phyloP scores from a whole-genome alignment of 2,888 invertebrate species.

The Nemapogon koenigi region DNA sequence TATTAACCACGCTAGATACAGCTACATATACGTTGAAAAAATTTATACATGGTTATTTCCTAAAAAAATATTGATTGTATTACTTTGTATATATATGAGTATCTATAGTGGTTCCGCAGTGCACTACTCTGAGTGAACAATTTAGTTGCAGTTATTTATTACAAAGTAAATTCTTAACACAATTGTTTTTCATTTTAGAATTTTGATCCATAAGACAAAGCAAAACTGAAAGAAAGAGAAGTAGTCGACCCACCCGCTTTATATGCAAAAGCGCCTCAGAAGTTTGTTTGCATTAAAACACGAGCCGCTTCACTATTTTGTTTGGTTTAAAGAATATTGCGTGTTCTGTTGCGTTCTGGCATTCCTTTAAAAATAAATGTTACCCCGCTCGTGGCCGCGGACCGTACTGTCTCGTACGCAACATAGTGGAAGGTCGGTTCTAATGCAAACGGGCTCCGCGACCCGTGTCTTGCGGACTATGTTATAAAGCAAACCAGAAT shows the following conservation, averaged over 20 bases:
- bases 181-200: constrained; percentile 19
- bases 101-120: constrained; percentile 5
- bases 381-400: neutral
- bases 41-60: neutral
- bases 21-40: neutral
- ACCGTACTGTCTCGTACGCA: neutral
- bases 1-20: constrained; percentile 52
- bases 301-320: constrained; percentile 65
- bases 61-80: neutral
- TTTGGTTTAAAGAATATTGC: constrained; percentile 60
- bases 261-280: constrained; percentile 65
- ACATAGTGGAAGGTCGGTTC: constrained; percentile 49
- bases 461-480: constrained; percentile 34
- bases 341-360: constrained; percentile 64
- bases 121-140: neutral
- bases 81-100: neutral
- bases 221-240: constrained; percentile 55
- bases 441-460: constrained; percentile 61
- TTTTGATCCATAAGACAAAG: constrained; percentile 53
- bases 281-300: constrained; percentile 67
- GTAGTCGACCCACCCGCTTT: constrained; percentile 66
- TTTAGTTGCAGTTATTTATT: constrained; percentile 6
- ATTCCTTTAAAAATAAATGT: constrained; percentile 47
- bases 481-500: constrained; percentile 62
- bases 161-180: constrained; percentile 15